Conservation (phyloP, 2,888 invertebrate genomes). For the Cephalotes varians region DNA sequence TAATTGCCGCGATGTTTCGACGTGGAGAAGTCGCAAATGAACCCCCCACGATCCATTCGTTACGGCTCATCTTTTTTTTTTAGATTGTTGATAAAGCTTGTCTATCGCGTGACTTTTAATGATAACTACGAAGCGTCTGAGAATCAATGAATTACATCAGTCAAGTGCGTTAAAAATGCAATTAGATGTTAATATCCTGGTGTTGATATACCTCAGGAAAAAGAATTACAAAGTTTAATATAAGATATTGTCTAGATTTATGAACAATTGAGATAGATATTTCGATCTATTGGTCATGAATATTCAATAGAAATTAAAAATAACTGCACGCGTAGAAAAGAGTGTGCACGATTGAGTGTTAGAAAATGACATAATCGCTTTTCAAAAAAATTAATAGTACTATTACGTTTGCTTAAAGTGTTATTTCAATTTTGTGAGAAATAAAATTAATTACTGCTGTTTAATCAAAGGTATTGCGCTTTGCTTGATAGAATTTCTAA, state of each 20-base stretch:
- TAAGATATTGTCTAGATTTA: not conserved
- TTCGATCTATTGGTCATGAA: not conserved
- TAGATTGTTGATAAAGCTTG: not conserved
- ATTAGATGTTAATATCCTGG: not conserved
- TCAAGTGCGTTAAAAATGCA: not conserved
- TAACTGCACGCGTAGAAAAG: not conserved
- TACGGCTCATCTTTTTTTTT: conserved; percentile 47
- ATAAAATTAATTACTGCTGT: not conserved
- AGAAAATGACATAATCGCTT: not conserved
- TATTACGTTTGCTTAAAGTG: not conserved
- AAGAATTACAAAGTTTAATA: not conserved
- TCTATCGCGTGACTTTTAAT: conserved; percentile 13
- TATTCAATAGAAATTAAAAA: not conserved
- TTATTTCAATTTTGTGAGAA: not conserved
- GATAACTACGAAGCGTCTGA: not conserved
- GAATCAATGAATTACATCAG: not conserved
- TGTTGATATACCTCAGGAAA: not conserved
- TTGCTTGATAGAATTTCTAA: not conserved
- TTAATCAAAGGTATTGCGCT: not conserved
- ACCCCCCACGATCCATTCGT: conserved; percentile 71
- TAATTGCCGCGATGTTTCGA: conserved; percentile 71
- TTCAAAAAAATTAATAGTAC: not conserved
- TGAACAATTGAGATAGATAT: not conserved
- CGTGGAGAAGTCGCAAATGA: conserved; percentile 74
- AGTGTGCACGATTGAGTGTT: not conserved